A percentile compares a stretch with the other conserved stretches of the same genome.
Conservation (phyloP, 2,797 vertebrate genomes). For the Pangasius djambal region DNA sequence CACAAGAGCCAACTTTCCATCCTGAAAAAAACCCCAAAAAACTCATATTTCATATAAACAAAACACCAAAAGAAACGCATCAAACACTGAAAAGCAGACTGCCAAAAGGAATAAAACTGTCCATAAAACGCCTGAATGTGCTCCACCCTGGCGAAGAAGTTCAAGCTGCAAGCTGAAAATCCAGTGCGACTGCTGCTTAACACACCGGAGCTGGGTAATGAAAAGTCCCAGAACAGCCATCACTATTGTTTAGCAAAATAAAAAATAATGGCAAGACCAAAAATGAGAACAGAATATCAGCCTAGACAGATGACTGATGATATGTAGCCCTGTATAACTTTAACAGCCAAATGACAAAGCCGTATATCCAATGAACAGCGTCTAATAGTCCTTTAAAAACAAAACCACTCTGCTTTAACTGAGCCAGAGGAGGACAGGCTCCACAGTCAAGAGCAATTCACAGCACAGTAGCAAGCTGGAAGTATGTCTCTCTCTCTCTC, state of each 20-base stretch:
- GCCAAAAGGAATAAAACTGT: too few relatives aligned
- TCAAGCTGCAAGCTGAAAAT: not conserved
- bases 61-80: too few relatives aligned
- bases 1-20: too few relatives aligned
- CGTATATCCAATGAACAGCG: not conserved
- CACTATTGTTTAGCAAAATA: not conserved
- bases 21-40: too few relatives aligned
- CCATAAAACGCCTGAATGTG: too few relatives aligned
- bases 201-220: not conserved
- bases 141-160: too few relatives aligned
- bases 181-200: not conserved
- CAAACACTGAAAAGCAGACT: too few relatives aligned
- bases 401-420: not conserved
- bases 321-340: not conserved
- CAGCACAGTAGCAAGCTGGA: not conserved
- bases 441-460: not conserved
- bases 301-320: not conserved
- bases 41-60: too few relatives aligned
- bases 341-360: not conserved
- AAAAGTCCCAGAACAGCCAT: not conserved
- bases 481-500: too few relatives aligned
- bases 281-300: too few relatives aligned
- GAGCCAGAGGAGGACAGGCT: not conserved
- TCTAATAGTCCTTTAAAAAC: not conserved
- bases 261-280: not conserved